These are phyloP conservation scores for Chitala chitala DNA, from an alignment of 2,113 vertebrate genomes.

Conservation along the genomic window DNA sequence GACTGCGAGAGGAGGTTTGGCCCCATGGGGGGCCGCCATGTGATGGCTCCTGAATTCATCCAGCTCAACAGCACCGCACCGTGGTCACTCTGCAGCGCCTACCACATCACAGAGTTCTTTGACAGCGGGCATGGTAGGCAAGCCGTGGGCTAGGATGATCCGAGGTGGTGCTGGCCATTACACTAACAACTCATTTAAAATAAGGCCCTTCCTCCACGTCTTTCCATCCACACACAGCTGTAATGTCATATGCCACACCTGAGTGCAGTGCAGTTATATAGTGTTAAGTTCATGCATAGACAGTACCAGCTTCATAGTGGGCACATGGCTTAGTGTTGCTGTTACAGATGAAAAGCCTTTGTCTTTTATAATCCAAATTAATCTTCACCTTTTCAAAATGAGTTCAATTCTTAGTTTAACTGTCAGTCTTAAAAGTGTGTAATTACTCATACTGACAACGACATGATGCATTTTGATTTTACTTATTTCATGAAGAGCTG, in stretches of 20 bases:
- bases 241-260: background rate
- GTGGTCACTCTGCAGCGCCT: slow-evolving; percentile 93
- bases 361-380: background rate
- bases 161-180: background rate
- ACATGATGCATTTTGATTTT: background rate
- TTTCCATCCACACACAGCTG: background rate
- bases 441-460: background rate
- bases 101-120: slow-evolving; percentile 90
- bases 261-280: too few species aligned
- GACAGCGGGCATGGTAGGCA: slow-evolving; percentile 82
- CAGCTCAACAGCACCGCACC: slow-evolving; percentile 80
- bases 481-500: too few species aligned
- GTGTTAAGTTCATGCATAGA: too few species aligned
- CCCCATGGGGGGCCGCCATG: slow-evolving; percentile 69
- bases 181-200: too few species aligned
- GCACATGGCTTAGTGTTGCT: too few species aligned
- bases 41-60: slow-evolving; percentile 86
- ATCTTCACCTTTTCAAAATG: too few species aligned
- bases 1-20: slow-evolving; percentile 80
- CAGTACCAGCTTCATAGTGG: too few species aligned
- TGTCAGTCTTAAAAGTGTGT: background rate
- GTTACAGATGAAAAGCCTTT: background rate
- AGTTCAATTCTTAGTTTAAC: background rate
- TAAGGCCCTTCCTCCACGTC: background rate
- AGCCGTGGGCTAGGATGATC: background rate